Conservation (phyloP, 1,140 invertebrate genomes). For the Brachionus koreanus region DNA sequence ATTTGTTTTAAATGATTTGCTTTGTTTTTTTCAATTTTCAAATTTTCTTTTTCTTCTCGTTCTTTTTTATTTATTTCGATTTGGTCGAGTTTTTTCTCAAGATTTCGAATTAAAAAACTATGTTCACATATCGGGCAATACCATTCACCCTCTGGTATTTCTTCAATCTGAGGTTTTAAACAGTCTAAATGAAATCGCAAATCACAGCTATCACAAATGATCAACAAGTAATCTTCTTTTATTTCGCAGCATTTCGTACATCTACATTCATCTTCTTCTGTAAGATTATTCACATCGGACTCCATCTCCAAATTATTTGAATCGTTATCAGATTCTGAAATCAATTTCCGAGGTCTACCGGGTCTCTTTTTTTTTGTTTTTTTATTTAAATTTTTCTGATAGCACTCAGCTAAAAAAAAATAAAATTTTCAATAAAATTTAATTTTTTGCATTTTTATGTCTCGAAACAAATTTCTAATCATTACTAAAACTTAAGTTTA, state of each 20-base stretch:
- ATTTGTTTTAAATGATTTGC: background rate
- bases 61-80: background rate
- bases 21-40: background rate
- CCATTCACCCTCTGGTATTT: constrained; percentile 94
- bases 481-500: no score
- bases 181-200: constrained; percentile 90
- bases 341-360: background rate
- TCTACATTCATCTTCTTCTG: background rate
- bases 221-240: constrained; percentile 13
- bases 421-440: background rate
- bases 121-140: constrained; percentile 80
- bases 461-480: no score
- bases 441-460: background rate
- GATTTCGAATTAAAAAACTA: background rate
- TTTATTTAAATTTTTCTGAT: background rate
- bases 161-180: constrained; percentile 77
- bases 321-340: background rate
- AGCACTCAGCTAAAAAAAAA: background rate
- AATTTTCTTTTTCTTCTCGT: background rate
- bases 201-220: constrained; percentile 89
- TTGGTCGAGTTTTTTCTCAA: background rate
- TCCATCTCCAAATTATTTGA: background rate
- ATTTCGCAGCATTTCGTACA: constrained; percentile 35
- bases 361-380: background rate
- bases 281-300: background rate